Conservation (phyloP, 2,113 vertebrate species). For the Indicator indicator region DNA sequence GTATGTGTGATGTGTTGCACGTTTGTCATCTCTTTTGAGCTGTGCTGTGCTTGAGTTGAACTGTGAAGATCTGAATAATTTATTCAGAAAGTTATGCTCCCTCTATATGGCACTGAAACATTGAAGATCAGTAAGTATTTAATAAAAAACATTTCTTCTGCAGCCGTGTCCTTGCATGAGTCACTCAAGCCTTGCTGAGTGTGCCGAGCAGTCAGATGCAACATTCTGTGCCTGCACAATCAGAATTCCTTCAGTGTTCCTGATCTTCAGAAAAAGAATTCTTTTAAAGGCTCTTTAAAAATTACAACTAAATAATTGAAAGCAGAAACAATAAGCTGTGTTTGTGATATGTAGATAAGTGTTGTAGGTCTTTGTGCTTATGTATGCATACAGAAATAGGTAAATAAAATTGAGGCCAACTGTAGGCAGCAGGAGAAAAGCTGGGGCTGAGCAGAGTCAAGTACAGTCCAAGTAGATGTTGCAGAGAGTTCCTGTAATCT, state of each 20-base stretch:
- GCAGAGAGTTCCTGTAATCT: neutral
- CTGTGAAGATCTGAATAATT: slow-evolving; percentile 38
- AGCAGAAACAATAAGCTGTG: neutral
- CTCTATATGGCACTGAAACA: neutral
- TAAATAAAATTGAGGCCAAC: neutral
- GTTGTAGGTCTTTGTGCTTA: neutral
- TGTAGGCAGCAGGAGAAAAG: neutral
- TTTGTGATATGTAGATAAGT: neutral
- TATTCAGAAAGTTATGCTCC: slow-evolving; percentile 40
- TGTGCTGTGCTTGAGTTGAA: neutral
- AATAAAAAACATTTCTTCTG: slow-evolving; percentile 9
- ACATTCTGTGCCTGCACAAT: neutral
- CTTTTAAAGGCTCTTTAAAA: neutral
- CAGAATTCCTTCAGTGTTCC: neutral
- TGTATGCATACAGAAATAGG: neutral
- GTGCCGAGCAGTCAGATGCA: neutral
- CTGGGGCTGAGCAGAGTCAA: neutral
- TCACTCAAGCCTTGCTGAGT: neutral
- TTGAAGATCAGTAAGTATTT: slow-evolving; percentile 40
- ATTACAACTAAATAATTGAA: slow-evolving; percentile 14
- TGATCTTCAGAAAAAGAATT: neutral
- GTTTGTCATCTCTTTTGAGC: neutral
- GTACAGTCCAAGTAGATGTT: neutral
- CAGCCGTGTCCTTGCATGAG: slow-evolving; percentile 2
- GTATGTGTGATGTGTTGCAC: accelerated